These are phyloP conservation scores for Periphyllus acericola DNA, from an alignment of 2,888 invertebrate species.

Conservation along the genomic window DNA sequence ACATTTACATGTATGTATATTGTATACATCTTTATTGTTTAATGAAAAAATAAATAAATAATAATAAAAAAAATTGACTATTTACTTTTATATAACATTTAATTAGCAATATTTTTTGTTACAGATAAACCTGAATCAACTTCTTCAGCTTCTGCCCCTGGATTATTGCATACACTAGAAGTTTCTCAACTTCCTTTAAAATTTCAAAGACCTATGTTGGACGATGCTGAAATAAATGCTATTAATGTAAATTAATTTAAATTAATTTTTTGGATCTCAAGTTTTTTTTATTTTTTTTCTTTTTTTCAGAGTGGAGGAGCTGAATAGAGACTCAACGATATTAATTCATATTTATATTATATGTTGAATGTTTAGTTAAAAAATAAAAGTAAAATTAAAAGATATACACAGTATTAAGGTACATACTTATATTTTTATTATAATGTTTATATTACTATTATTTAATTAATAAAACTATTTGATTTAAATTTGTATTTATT, in stretches of 20 bases:
- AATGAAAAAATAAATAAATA: too few relatives aligned
- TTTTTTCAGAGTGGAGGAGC: slow-evolving; percentile 57
- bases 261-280: background rate
- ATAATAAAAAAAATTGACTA: too few relatives aligned
- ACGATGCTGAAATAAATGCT: slow-evolving; percentile 67
- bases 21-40: too few relatives aligned
- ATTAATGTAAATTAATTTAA: slow-evolving; percentile 66
- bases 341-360: background rate
- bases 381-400: background rate
- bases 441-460: background rate
- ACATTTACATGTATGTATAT: too few relatives aligned
- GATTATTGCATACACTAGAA: slow-evolving; percentile 64
- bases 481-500: background rate
- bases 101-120: background rate
- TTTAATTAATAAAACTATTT: background rate
- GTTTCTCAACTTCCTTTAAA: slow-evolving; percentile 67
- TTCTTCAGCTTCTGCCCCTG: background rate
- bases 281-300: slow-evolving; percentile 16
- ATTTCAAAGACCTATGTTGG: slow-evolving; percentile 66
- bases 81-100: too few relatives aligned
- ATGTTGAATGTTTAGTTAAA: slow-evolving; percentile 21
- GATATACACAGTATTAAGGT: slow-evolving; percentile 22
- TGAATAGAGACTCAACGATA: slow-evolving; percentile 7
- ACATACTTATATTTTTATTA: background rate
- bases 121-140: slow-evolving; percentile 5